Evolutionary conservation across 2,113 vertebrate genomes (phyloP), one percentile per base, ranked within the genome.

Genomic region (Globicephala melas): DNA sequence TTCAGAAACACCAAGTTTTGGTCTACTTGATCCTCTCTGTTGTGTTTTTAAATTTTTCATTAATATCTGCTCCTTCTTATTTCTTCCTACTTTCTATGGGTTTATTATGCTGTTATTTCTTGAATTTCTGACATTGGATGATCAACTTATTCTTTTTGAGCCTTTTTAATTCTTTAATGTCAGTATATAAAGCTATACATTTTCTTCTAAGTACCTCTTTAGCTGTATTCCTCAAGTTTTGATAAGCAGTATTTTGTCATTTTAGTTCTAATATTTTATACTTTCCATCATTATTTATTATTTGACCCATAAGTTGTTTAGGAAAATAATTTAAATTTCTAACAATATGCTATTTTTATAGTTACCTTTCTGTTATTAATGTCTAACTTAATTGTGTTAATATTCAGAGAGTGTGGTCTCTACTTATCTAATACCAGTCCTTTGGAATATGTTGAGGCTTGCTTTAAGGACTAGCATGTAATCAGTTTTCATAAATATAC

Each of bases 301-400:
- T 65, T 94, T 89, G 55, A 50, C 73, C 73, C n/a, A 65, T 89
- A 83, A 82, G n/a, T 88, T 88, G 50, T 89, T 83, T 89, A 41
- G 55, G 10, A 36, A 50, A 33, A 82, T 82, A 94, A 73, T 55
- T 47, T 74, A 65, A 26, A 89, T 83, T 94, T 83, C 58, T 83
- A 84, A 73, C 73, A 12, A 36, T 60, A 53, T 53, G 9, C 15
- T 62, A 8, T 82, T 89, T 70, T 82, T 65, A 89, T 74, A 65
- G 60, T 82, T 82, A 73, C 6, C 21, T 82, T 71, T 73, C 55
- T 89, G 60, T 94, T 38, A 87, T n/a, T 87, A 36, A 77, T 90
- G 55, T 65, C n/a, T 93, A 65, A 76, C 38, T 38, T 38, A 38
- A 70, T 60, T 80, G 23, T 87, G 36, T 89, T 63, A 25, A 8